Evolutionary conservation across 2,888 invertebrate genomes (phyloP).

Genomic region (Neoitamus cyanurus): DNA sequence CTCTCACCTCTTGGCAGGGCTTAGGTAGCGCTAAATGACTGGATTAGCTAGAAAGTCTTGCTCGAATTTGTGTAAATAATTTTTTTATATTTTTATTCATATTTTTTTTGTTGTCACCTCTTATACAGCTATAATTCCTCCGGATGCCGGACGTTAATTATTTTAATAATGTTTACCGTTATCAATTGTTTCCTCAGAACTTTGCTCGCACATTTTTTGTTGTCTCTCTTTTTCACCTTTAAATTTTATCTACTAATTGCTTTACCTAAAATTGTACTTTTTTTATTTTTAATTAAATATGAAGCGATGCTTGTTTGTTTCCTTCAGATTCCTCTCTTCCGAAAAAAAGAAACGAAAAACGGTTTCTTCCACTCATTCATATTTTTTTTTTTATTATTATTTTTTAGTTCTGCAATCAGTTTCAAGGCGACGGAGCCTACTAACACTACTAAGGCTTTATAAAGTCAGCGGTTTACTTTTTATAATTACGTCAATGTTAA

Average conservation of each 20-base stretch:
- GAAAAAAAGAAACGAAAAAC: not conserved
- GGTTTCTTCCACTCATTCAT: not conserved
- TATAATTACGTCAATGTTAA: not conserved
- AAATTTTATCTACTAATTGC: not conserved
- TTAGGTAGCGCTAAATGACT: too few species aligned
- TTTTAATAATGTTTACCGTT: too few species aligned
- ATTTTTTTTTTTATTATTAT: not conserved
- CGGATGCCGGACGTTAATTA: slow-evolving; percentile 19
- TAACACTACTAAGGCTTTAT: not conserved
- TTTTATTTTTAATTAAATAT: not conserved
- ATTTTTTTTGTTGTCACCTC: not conserved
- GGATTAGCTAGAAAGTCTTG: too few species aligned
- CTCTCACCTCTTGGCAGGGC: too few species aligned
- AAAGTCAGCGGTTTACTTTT: not conserved
- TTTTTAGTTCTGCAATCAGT: not conserved
- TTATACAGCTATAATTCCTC: not conserved
- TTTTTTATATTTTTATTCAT: not conserved
- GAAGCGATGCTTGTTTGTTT: not conserved
- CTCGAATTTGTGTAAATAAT: not conserved
- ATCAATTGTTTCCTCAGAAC: not conserved
- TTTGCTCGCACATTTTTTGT: not conserved
- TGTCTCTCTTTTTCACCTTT: not conserved
- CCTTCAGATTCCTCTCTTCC: not conserved
- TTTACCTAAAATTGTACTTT: not conserved
- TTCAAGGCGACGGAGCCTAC: not conserved